phyloP scores from a whole-genome alignment of 1,140 invertebrate genomes.

The Diorhabda elongata region DNA sequence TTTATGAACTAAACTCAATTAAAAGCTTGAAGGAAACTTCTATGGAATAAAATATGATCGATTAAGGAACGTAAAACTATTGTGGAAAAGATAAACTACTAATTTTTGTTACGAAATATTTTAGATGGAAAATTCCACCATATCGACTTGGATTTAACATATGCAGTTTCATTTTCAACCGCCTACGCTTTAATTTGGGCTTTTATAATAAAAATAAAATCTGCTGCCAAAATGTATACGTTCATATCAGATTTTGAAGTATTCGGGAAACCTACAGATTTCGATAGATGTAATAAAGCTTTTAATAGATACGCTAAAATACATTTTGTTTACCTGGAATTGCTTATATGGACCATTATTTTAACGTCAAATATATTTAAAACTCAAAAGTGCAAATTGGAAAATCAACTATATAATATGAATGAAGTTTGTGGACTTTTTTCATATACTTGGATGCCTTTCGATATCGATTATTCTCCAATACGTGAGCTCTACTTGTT shows the following conservation, averaged over 20 bases:
- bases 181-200: background rate
- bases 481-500: background rate
- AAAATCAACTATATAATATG: background rate
- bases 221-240: background rate
- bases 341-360: background rate
- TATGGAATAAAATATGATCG: background rate
- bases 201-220: background rate
- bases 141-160: background rate
- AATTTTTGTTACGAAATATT: slow-evolving; percentile 1
- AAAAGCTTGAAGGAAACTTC: background rate
- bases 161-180: background rate
- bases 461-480: slow-evolving; percentile 1
- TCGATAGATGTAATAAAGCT: background rate
- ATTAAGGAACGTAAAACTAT: background rate
- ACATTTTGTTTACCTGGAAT: slow-evolving; percentile 5
- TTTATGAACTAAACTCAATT: background rate
- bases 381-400: background rate
- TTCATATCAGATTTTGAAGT: background rate
- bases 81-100: background rate
- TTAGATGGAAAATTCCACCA: background rate
- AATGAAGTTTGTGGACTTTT: slow-evolving; percentile 6
- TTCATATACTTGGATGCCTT: slow-evolving; percentile 6
- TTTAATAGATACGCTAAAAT: slow-evolving; percentile 4
- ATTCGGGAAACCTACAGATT: slow-evolving; percentile 5
- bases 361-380: background rate